Base-by-base conservation (phyloP, 2,113 vertebrate species). In the Callospermophilus lateralis region DNA sequence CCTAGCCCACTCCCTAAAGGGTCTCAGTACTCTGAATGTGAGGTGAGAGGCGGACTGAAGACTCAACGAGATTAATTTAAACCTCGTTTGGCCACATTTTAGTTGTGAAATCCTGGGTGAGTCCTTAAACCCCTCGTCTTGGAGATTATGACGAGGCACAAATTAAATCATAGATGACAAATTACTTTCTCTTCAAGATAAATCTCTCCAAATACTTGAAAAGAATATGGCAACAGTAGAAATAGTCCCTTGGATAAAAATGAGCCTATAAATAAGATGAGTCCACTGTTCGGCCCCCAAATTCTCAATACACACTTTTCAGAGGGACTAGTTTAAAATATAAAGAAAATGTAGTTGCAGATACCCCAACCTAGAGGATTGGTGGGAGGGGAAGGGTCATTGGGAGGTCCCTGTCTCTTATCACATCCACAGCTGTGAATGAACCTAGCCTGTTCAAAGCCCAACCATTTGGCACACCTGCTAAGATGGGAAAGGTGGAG, bases 181-280 rank as follows among this genome's bases (percentile, higher is more conserved):
- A 28, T 65, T 42, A 76, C 37, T 83, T 81, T 81, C 68, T 85
- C 74, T 37, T 79, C 45, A 65, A 58, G 22, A 76, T 42, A 80
- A 93, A 94, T 15, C 63, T 93, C 67, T 81, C 63, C 61, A 67
- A 84, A 96, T 51, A 55, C 53, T 84, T 48, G 72, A 39, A 87
- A 51, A 55, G 30, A 16, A 17, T 61, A 74, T 32, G 76, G 32
- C 34, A 76, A 63, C 45, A 77, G 58, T 4, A 89, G 61, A 93
- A 91, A 89, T 13, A 20, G 53, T 74, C 42, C 68, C n/a, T 74
- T 55, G 63, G 9, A 67, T 73, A 77, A 61, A 95, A 94, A 73
- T 32, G 7, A 93, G 51, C 22, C n/a, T 76, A 45, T 32, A 73
- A 61, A 76, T 55, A 55, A 80, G 19, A 90, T 9, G 30, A 95